A percentile compares a stretch with the other conserved stretches of the same genome.
Conservation (phyloP, 2,113 vertebrate genomes). For the Phalacrocorax carbo region DNA sequence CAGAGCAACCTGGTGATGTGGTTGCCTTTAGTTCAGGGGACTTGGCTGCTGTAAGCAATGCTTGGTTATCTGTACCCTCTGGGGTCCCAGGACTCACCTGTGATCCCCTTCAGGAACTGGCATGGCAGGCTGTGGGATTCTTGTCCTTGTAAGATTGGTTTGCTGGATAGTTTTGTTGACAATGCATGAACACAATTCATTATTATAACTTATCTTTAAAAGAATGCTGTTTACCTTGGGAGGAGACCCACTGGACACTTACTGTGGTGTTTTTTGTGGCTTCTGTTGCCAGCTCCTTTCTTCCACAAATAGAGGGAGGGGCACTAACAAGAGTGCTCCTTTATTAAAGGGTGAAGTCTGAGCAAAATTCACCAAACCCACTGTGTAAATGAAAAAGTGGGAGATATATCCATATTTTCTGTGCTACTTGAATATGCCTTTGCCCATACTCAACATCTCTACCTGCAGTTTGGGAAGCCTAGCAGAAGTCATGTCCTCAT, state of each 20-base stretch:
- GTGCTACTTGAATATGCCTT: not conserved
- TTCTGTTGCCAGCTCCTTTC: not conserved
- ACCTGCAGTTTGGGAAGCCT: not conserved
- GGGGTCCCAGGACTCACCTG: not conserved
- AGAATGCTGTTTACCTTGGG: slow-evolving; percentile 4
- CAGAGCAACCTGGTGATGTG: not conserved
- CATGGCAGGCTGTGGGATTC: not conserved
- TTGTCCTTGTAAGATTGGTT: not conserved
- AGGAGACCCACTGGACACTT: not conserved
- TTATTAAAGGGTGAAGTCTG: not conserved
- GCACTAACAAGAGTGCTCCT: not conserved
- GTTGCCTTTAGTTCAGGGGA: not conserved
- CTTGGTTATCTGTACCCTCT: not conserved
- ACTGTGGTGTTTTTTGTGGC: not conserved
- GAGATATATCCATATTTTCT: not conserved
- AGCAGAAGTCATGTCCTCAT: not conserved
- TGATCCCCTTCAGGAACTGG: not conserved
- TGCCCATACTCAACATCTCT: not conserved
- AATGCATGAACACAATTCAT: not conserved
- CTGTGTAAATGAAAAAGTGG: not conserved
- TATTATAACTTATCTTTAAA: not conserved
- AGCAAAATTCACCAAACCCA: not conserved
- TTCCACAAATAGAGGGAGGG: not conserved
- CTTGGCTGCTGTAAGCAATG: not conserved
- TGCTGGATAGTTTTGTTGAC: not conserved